phyloP scores from a whole-genome alignment of 2,888 invertebrate genomes.

The Agriopis leucophaearia region DNA sequence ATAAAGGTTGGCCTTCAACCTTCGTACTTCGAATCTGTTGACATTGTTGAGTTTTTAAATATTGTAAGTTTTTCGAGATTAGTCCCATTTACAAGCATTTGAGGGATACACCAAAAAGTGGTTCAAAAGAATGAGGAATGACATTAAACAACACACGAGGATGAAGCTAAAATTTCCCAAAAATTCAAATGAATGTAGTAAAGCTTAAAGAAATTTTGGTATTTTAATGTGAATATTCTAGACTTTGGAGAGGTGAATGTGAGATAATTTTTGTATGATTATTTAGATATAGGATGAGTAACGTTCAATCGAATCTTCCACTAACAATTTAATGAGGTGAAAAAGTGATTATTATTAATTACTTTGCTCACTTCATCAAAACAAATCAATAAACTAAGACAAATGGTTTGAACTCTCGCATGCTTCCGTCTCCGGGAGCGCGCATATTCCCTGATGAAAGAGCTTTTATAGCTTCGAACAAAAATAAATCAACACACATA shows the following conservation, averaged over 20 bases:
- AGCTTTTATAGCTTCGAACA: too few species aligned
- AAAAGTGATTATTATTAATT: background rate
- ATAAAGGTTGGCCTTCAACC: too few species aligned
- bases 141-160: background rate
- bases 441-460: too few species aligned
- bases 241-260: conserved; percentile 37
- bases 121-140: background rate
- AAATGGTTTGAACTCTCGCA: too few species aligned
- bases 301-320: conserved; percentile 28
- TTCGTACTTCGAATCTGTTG: too few species aligned
- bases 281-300: conserved; percentile 21
- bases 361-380: background rate
- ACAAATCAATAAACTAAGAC: too few species aligned
- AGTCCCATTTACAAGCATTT: background rate
- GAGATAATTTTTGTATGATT: conserved; percentile 33
- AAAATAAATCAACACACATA: too few species aligned
- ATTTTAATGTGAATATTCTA: conserved; percentile 21
- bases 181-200: conserved; percentile 15
- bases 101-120: background rate
- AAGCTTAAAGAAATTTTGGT: conserved; percentile 2
- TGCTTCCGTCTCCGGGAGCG: too few species aligned
- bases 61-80: background rate
- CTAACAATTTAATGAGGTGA: background rate
- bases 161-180: conserved; percentile 1
- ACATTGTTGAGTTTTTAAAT: background rate